Evolutionary conservation across 2,797 vertebrate genomes (phyloP).

Genomic region (Eidolon dupreanum): DNA sequence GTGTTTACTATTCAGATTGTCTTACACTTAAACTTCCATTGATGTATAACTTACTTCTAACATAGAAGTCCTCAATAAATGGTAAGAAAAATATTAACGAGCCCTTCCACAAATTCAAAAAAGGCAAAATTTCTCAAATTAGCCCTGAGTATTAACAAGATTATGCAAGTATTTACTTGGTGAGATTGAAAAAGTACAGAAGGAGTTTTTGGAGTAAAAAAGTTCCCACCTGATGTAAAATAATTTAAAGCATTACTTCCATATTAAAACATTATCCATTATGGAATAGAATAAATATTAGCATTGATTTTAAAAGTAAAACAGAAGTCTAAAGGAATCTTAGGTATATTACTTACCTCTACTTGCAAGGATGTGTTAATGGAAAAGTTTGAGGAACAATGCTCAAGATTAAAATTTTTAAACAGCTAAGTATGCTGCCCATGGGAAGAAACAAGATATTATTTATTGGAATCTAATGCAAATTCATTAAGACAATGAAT

Average conservation of each 20-base stretch:
- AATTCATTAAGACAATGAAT: background rate
- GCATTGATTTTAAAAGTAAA: background rate
- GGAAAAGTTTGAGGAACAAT: background rate
- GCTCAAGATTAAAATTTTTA: background rate
- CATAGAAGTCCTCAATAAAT: background rate
- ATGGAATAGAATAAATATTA: background rate
- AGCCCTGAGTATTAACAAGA: background rate
- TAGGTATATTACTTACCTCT: background rate
- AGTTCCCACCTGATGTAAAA: background rate
- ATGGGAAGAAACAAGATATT: background rate
- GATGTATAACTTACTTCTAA: background rate
- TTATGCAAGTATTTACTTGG: background rate
- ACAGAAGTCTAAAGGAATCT: background rate
- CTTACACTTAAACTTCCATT: background rate
- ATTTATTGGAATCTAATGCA: background rate
- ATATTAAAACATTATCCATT: background rate
- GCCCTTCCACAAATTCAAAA: background rate
- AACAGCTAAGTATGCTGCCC: background rate
- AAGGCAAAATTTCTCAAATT: background rate
- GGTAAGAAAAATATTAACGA: background rate
- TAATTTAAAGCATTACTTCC: background rate
- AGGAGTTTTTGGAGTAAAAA: background rate
- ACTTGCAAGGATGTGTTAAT: background rate
- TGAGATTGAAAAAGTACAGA: background rate
- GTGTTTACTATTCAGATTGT: background rate